phyloP scores from a whole-genome alignment of 2,113 vertebrate species.

The Sapayoa aenigma region DNA sequence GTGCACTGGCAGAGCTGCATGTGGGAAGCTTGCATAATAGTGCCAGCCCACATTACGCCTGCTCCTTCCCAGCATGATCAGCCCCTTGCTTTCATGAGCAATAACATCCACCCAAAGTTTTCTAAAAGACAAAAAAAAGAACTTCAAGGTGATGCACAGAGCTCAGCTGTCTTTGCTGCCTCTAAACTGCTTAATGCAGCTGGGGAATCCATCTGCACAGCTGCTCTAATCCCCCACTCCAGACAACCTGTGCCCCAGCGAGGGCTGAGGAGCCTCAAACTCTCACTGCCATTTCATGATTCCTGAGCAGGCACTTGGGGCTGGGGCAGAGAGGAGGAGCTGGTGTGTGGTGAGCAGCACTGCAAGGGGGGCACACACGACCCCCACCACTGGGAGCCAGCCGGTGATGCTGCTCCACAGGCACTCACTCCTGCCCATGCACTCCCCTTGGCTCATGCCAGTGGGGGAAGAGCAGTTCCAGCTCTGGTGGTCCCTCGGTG shows the following conservation, averaged over 20 bases:
- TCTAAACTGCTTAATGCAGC: not conserved
- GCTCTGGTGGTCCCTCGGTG: fast-evolving
- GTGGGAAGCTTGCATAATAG: slow-evolving; percentile 67
- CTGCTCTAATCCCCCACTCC: not conserved
- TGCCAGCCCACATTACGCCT: slow-evolving; percentile 62
- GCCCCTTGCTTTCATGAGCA: slow-evolving; percentile 38
- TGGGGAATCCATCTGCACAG: not conserved
- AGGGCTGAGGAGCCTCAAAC: not conserved
- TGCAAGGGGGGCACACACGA: fast-evolving
- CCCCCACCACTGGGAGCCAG: fast-evolving
- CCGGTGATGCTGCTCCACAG: fast-evolving
- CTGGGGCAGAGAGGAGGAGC: not conserved
- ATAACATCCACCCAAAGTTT: slow-evolving; percentile 35
- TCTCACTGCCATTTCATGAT: not conserved
- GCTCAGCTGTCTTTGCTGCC: slow-evolving; percentile 41
- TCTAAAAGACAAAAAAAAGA: not conserved
- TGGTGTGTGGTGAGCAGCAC: fast-evolving
- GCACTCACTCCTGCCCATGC: not conserved
- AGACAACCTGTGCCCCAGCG: not conserved
- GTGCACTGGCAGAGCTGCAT: slow-evolving; percentile 47
- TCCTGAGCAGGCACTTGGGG: not conserved
- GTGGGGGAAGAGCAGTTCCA: not conserved
- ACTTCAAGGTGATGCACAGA: slow-evolving; percentile 31
- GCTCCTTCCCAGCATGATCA: slow-evolving; percentile 53
- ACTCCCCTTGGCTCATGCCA: not conserved